Evolutionary conservation across 2,888 invertebrate genomes (phyloP).

Genomic region (Cerceris ruficornis): DNA sequence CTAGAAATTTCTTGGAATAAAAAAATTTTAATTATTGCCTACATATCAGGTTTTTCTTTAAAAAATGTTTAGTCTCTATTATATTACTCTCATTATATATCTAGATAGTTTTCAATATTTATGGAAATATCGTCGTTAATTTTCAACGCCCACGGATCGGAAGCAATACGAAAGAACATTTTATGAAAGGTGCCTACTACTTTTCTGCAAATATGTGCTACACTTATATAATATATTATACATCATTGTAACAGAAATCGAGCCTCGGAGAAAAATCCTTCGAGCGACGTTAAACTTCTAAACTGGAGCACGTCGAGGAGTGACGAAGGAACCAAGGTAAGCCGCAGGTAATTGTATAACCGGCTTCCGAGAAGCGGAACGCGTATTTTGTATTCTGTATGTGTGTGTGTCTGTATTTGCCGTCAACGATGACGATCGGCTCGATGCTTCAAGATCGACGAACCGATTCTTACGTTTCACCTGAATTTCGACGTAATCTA

Average conservation of each 20-base stretch:
- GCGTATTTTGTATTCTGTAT: constrained; percentile 45
- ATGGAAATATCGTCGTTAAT: too few relatives aligned
- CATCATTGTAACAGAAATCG: neutral
- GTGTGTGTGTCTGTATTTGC: constrained; percentile 37
- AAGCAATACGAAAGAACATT: too few relatives aligned
- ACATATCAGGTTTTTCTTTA: too few relatives aligned
- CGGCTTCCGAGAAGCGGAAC: constrained; percentile 74
- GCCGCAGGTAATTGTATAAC: constrained; percentile 77
- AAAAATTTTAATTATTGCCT: too few relatives aligned
- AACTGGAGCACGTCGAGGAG: constrained; percentile 64
- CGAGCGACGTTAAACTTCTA: constrained; percentile 50
- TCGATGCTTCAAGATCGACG: constrained; percentile 39
- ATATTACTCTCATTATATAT: too few relatives aligned
- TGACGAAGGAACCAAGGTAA: constrained; percentile 73
- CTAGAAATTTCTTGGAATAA: constrained; percentile 1
- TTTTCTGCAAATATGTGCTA: too few relatives aligned
- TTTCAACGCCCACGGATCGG: too few relatives aligned
- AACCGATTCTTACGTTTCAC: constrained; percentile 6
- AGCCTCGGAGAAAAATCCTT: constrained; percentile 44
- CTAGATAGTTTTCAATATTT: too few relatives aligned
- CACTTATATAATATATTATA: too few relatives aligned
- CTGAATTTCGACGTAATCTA: neutral
- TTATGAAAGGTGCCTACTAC: too few relatives aligned
- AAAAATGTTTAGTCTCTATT: too few relatives aligned
- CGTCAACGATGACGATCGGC: constrained; percentile 49